phyloP scores from a whole-genome alignment of 2,888 invertebrate species.

The Sphaerophoria taeniata region DNA sequence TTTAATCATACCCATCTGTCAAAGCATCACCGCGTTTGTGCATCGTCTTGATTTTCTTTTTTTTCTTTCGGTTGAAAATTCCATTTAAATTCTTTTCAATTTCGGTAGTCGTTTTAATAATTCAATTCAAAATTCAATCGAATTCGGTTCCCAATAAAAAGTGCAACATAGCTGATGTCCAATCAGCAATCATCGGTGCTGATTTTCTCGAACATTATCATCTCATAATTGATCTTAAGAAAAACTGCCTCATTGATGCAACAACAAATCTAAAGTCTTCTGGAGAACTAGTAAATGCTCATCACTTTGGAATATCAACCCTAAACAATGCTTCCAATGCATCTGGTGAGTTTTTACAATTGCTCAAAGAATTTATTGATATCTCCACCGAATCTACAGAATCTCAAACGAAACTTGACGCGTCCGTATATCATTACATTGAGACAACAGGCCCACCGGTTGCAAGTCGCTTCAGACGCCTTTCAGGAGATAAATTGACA shows the following conservation, averaged over 20 bases:
- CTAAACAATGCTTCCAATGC: neutral
- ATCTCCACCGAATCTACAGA: neutral
- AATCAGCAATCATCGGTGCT: slow-evolving; percentile 29
- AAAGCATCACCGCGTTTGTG: too few relatives aligned
- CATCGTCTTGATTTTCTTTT: too few relatives aligned
- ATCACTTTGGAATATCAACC: slow-evolving; percentile 31
- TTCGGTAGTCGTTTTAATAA: too few relatives aligned
- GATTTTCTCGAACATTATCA: slow-evolving; percentile 32
- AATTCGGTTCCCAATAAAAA: too few relatives aligned
- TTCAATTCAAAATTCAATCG: too few relatives aligned
- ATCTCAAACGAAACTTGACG: neutral
- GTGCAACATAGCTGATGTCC: too few relatives aligned
- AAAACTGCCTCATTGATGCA: slow-evolving; percentile 21
- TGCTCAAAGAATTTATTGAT: slow-evolving; percentile 12
- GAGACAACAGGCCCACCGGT: slow-evolving; percentile 10
- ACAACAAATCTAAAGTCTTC: slow-evolving; percentile 7
- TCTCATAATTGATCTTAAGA: slow-evolving; percentile 18
- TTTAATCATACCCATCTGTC: too few relatives aligned
- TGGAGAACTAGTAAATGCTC: neutral
- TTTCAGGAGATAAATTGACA: too few relatives aligned
- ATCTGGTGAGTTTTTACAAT: neutral
- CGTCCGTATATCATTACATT: too few relatives aligned
- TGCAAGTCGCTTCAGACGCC: too few relatives aligned
- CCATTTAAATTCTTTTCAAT: too few relatives aligned
- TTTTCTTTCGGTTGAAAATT: too few relatives aligned